phyloP scores from a whole-genome alignment of 2,797 vertebrate genomes.

The Muscicapa striata region DNA sequence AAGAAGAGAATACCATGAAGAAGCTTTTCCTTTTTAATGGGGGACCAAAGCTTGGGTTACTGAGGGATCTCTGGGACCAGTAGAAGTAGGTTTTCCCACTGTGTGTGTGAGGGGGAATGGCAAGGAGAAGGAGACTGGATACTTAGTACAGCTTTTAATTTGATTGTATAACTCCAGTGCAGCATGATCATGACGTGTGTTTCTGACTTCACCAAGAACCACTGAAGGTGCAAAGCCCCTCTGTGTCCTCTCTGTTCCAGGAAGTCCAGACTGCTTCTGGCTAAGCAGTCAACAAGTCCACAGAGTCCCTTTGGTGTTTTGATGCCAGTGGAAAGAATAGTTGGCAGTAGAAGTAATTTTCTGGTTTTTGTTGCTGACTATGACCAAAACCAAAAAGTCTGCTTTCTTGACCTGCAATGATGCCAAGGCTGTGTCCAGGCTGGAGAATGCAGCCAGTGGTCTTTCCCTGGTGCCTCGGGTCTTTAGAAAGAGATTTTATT shows the following conservation, averaged over 20 bases:
- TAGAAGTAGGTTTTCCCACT: not conserved
- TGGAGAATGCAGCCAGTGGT: not conserved
- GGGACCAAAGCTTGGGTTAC: not conserved
- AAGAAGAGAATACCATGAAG: not conserved
- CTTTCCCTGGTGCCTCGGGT: not conserved
- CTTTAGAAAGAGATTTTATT: not conserved
- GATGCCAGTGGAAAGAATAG: not conserved
- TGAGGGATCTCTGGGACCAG: not conserved
- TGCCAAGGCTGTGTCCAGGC: not conserved
- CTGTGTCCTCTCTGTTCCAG: not conserved
- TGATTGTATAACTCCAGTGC: not conserved
- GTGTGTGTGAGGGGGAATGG: not conserved
- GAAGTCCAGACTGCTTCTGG: conserved; percentile 9
- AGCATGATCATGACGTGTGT: not conserved
- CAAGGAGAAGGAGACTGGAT: not conserved
- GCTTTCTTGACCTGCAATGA: not conserved
- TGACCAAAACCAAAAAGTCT: not conserved
- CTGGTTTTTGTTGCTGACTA: not conserved
- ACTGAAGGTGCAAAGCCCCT: not conserved
- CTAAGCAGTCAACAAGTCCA: not conserved
- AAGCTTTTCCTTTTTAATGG: not conserved
- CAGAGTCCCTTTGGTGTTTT: not conserved
- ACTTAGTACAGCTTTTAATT: not conserved
- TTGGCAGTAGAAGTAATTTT: not conserved
- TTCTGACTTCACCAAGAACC: not conserved